Evolutionary conservation across 1,140 invertebrate genomes (phyloP).

Genomic region (Cydia pomonella): DNA sequence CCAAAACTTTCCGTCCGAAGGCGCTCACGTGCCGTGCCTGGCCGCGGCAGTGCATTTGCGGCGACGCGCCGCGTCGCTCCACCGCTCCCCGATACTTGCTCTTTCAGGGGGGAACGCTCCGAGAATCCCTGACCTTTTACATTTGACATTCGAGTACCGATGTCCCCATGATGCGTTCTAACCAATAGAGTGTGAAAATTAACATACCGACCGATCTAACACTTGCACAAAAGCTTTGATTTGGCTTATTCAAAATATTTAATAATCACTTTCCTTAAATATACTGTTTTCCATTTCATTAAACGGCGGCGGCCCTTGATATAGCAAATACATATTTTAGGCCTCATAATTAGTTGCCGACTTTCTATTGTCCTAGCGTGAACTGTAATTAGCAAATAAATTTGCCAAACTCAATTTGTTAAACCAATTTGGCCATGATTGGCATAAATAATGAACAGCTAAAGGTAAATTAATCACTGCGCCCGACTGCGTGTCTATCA

Average conservation of each 20-base stretch:
- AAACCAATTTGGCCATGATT: slow-evolving; percentile 19
- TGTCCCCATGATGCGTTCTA: not conserved
- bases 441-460: slow-evolving; percentile 17
- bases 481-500: slow-evolving; percentile 10
- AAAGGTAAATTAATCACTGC: slow-evolving; percentile 14
- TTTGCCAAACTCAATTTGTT: slow-evolving; percentile 11
- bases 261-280: not conserved
- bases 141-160: not conserved
- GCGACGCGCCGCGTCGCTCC: slow-evolving; percentile 43
- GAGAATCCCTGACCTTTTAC: not conserved
- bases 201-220: not conserved
- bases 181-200: not conserved
- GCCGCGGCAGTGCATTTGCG: slow-evolving; percentile 44
- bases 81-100: slow-evolving; percentile 8
- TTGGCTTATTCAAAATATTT: not conserved
- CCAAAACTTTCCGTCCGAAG: slow-evolving; percentile 78
- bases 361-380: not conserved
- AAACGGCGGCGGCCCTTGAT: not conserved
- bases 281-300: not conserved
- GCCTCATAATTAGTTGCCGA: not conserved
- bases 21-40: slow-evolving; percentile 54
- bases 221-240: not conserved
- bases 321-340: not conserved
- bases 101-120: not conserved
- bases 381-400: slow-evolving; percentile 14